Evolutionary conservation across 2,888 invertebrate species (phyloP).

Genomic region (Dioctria linearis): DNA sequence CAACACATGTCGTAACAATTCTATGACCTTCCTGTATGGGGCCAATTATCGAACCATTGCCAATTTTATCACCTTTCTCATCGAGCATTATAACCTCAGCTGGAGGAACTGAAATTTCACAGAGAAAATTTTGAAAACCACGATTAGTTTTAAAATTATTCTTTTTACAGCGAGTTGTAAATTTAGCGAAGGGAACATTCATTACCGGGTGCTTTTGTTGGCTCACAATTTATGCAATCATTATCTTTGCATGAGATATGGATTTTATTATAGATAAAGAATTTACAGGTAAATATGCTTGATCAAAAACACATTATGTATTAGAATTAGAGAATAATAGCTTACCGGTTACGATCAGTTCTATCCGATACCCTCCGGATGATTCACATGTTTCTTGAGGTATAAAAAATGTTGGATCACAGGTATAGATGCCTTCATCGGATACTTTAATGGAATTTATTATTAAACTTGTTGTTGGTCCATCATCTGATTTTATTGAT

Average conservation of each 20-base stretch:
- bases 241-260: constrained; percentile 34
- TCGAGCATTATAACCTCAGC: constrained; percentile 81
- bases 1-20: constrained; percentile 71
- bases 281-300: constrained; percentile 43
- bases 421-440: constrained; percentile 84
- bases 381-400: constrained; percentile 82
- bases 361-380: constrained; percentile 80
- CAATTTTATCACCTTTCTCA: constrained; percentile 76
- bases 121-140: neutral
- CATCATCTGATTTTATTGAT: constrained; percentile 57
- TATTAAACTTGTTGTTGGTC: constrained; percentile 60
- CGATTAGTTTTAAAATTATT: too few relatives aligned
- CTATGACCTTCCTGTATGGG: constrained; percentile 70
- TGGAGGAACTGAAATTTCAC: constrained; percentile 81
- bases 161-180: too few relatives aligned
- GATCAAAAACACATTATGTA: constrained; percentile 2
- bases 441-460: constrained; percentile 74
- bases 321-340: constrained; percentile 58
- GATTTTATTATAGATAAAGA: constrained; percentile 40
- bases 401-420: constrained; percentile 84
- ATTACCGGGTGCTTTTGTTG: constrained; percentile 44
- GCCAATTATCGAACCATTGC: constrained; percentile 72
- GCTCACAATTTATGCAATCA: constrained; percentile 50
- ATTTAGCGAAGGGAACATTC: constrained; percentile 34
- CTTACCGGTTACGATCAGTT: constrained; percentile 82